Percentiles rank a stretch among this genome's conserved stretches.
phyloP scores from a whole-genome alignment of 2,113 vertebrate genomes.

The Anolis sagrei region DNA sequence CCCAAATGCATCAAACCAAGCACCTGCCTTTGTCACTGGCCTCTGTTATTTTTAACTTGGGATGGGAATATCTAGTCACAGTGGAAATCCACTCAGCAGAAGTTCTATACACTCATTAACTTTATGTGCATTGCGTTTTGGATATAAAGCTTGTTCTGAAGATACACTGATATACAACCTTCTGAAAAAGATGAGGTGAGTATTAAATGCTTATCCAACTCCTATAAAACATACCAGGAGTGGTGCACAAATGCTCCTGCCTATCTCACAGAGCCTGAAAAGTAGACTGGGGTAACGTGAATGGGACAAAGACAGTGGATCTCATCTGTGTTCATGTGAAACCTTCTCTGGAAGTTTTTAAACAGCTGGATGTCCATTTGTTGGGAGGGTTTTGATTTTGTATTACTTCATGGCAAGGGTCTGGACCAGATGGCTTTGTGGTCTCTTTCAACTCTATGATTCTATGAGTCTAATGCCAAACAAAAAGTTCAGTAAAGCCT shows the following conservation, averaged over 20 bases:
- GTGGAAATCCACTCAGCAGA: background rate
- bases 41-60: background rate
- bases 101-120: background rate
- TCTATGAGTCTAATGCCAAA: background rate
- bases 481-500: background rate
- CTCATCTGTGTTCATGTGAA: too few species aligned
- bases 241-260: background rate
- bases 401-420: too few species aligned
- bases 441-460: too few species aligned
- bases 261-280: background rate
- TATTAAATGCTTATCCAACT: background rate
- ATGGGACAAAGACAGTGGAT: background rate
- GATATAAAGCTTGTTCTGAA: background rate
- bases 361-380: too few species aligned
- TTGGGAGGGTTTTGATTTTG: too few species aligned
- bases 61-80: background rate
- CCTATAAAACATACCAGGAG: background rate
- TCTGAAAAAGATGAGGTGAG: background rate
- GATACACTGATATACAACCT: background rate
- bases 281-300: background rate
- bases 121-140: background rate
- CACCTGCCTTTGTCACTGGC: background rate
- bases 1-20: background rate
- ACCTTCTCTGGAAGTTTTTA: too few species aligned
- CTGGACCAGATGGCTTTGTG: too few species aligned